phyloP scores from a whole-genome alignment of 2,113 vertebrate species.

The Notarius lentiginosus region DNA sequence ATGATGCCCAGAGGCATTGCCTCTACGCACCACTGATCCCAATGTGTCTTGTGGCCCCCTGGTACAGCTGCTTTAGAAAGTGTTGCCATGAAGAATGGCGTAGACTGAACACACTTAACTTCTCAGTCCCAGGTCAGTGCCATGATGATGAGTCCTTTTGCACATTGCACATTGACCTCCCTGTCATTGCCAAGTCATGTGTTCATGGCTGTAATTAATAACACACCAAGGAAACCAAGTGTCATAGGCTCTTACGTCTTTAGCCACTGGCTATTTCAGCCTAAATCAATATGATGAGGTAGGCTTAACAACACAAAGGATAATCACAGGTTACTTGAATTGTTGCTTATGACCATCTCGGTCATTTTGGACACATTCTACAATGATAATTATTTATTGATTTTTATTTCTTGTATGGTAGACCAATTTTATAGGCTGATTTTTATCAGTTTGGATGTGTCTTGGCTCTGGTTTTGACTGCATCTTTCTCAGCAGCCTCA shows the following conservation, averaged over 20 bases:
- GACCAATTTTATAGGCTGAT: neutral
- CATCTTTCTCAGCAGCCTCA: neutral
- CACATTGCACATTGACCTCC: neutral
- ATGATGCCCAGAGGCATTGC: neutral
- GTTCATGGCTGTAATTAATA: constrained; percentile 14
- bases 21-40: neutral
- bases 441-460: neutral
- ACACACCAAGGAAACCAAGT: neutral
- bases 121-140: constrained; percentile 11
- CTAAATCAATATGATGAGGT: neutral
- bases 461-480: neutral
- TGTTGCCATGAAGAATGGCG: neutral
- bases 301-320: neutral
- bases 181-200: neutral
- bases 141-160: constrained; percentile 9
- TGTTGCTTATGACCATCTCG: neutral
- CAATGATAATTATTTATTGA: constrained; percentile 3
- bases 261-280: neutral
- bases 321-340: neutral
- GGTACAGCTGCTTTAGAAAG: neutral
- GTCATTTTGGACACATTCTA: neutral
- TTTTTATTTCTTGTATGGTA: neutral
- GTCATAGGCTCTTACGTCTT: neutral
- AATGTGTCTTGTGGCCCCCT: neutral
- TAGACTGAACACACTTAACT: neutral